These are phyloP conservation scores for Manacus vitellinus DNA, from an alignment of 2,113 vertebrate genomes.

Conservation along the genomic window DNA sequence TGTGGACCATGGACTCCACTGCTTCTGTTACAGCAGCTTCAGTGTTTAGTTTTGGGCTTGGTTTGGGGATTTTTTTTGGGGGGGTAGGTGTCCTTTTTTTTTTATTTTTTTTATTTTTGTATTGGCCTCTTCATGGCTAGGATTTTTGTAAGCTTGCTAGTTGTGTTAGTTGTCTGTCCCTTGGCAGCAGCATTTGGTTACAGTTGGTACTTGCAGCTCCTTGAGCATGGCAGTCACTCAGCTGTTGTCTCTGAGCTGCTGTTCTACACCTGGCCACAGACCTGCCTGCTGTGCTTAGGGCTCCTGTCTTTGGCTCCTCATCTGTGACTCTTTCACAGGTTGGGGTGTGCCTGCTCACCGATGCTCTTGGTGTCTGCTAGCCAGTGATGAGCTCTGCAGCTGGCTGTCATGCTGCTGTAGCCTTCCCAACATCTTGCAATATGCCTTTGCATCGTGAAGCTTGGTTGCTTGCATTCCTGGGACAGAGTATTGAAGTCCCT, in stretches of 20 bases:
- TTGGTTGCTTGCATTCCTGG: not conserved
- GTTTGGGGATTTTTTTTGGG: not conserved
- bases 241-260: not conserved
- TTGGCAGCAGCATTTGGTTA: not conserved
- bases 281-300: not conserved
- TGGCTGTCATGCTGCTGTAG: fast-evolving
- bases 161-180: not conserved
- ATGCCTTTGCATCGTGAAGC: too few species aligned
- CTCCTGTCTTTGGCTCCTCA: not conserved
- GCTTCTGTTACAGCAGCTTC: not conserved
- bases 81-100: too few species aligned
- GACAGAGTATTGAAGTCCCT: not conserved
- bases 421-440: not conserved
- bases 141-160: not conserved
- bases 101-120: not conserved
- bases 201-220: not conserved
- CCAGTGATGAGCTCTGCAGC: not conserved
- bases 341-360: not conserved
- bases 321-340: not conserved
- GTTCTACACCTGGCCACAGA: not conserved
- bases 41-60: not conserved
- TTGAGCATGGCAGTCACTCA: not conserved
- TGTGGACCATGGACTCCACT: not conserved
- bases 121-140: not conserved
- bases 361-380: not conserved